phyloP scores from a whole-genome alignment of 1,140 invertebrate genomes.

The Drosophila funebris region DNA sequence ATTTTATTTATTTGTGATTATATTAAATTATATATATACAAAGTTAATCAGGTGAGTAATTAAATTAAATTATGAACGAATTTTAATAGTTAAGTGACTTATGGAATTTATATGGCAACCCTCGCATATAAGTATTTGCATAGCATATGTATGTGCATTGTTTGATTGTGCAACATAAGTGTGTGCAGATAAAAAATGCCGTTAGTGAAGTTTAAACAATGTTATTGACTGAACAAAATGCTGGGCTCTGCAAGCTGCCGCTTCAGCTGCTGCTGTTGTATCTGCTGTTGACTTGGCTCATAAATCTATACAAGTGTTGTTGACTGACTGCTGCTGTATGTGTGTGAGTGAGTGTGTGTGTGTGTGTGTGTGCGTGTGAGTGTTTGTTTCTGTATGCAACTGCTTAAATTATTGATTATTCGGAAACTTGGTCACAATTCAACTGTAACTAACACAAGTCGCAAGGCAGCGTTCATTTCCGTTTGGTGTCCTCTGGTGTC shows the following conservation, averaged over 20 bases:
- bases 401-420: constrained; percentile 53
- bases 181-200: constrained; percentile 44
- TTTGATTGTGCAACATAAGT: constrained; percentile 37
- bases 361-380: background rate
- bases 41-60: background rate
- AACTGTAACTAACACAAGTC: constrained; percentile 6
- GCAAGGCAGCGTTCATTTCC: too few species aligned
- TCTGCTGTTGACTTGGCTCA: constrained; percentile 55
- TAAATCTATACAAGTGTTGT: constrained; percentile 55
- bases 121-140: constrained; percentile 1
- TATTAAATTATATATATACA: background rate
- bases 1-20: background rate
- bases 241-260: background rate
- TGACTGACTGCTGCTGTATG: constrained; percentile 26
- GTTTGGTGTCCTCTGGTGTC: constrained; percentile 1
- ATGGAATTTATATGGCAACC: background rate
- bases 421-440: constrained; percentile 36
- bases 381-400: constrained; percentile 1
- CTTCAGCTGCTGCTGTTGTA: background rate
- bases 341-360: background rate
- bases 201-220: constrained; percentile 53
- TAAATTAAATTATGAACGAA: background rate
- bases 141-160: constrained; percentile 14
- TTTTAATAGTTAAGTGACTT: background rate
- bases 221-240: constrained; percentile 53